Evolutionary conservation across 2,888 invertebrate genomes (phyloP), one percentile per base, ranked within the genome.

Genomic region (Eupithecia inturbata): DNA sequence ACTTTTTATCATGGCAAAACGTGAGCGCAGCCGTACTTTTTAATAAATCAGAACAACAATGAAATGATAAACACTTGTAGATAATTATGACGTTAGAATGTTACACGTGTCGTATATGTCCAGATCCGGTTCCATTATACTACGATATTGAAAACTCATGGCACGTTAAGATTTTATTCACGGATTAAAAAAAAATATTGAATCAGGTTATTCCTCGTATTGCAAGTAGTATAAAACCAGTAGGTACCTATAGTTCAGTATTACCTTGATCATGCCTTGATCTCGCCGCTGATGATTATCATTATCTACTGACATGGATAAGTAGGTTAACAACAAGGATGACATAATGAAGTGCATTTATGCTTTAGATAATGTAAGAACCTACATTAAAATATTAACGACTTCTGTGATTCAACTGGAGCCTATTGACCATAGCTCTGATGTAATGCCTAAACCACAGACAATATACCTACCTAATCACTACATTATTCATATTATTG

Each of bases 261-360:
- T 49, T 83, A 82, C n/a, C n/a, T n/a, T n/a, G 31, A 6, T 31
- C 4, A 9, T 36, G 9, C 88, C 89, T 88, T 89, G 89, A 88
- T 88, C 86, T 85, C 82, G 80, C 81, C 82, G 82, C 79, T 62
- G 10, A 22, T 53, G n/a, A 80, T 71, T 26, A 76, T 76, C 67
- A 68, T 22, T 5, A 72, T 69, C 26, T 49, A 70, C 68, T 72
- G 64, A 67, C 75, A 67, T 64, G 49, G 62, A 31, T 31, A 62
- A 57, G 22, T 14, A 57, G 22, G 57, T 26, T 26, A 14, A 22
- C 26, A 57, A 53, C 14, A 57, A 57, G 26, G 12, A 57, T 26
- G 57, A 57, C 57, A 53, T 53, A 57, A 26, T 57, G 26, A 12
- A 53, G n/a, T 53, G n/a, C 10, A 26, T 57, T 26, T 26, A 57